phyloP scores from a whole-genome alignment of 1,140 invertebrate species.

The Ooceraea biroi region DNA sequence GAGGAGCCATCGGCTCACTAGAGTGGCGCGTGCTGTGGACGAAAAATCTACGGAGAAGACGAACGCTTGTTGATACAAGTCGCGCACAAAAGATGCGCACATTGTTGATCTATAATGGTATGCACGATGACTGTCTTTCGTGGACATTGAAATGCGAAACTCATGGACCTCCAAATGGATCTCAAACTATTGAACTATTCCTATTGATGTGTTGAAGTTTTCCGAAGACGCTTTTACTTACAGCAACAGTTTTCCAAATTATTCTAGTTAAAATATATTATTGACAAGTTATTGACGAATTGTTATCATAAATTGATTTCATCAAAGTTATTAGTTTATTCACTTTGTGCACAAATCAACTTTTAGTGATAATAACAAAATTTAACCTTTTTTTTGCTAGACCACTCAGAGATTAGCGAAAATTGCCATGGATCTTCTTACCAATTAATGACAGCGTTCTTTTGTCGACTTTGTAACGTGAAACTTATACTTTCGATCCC shows the following conservation, averaged over 20 bases:
- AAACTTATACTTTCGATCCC: conserved; percentile 64
- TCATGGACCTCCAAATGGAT: conserved; percentile 50
- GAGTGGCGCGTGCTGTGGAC: conserved; percentile 72
- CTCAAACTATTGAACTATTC: too few species aligned
- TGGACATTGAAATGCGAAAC: conserved; percentile 72
- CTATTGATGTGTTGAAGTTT: conserved; percentile 50
- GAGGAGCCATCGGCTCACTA: conserved; percentile 36
- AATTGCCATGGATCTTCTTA: conserved; percentile 21
- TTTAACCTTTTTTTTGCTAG: conserved; percentile 14
- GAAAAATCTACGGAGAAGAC: conserved; percentile 66
- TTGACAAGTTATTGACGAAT: not conserved
- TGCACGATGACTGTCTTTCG: conserved; percentile 59
- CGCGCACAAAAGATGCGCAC: conserved; percentile 59
- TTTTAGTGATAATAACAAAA: too few species aligned
- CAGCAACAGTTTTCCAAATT: conserved; percentile 33
- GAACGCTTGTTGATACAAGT: conserved; percentile 69
- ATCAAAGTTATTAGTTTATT: too few species aligned
- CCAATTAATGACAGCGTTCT: conserved; percentile 9
- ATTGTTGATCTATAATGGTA: conserved; percentile 59
- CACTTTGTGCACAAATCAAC: too few species aligned
- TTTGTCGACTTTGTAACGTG: conserved; percentile 70
- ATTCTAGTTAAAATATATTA: conserved; percentile 2
- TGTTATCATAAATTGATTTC: too few species aligned
- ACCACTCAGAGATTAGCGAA: not conserved
- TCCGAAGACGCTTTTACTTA: conserved; percentile 25